These are phyloP conservation scores for Sarcophaga bullata DNA, from an alignment of 1,140 invertebrate genomes.

Conservation along the genomic window DNA sequence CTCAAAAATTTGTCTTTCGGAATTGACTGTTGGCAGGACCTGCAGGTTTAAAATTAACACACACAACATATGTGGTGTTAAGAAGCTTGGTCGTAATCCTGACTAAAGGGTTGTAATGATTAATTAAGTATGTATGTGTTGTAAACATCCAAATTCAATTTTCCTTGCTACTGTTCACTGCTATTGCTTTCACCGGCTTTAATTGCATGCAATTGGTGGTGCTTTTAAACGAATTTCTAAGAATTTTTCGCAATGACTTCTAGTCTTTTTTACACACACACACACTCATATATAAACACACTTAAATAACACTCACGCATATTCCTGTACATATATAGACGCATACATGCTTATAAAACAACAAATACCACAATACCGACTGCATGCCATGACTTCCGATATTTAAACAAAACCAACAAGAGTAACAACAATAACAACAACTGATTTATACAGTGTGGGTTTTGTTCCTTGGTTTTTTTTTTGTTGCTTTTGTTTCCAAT, in stretches of 20 bases:
- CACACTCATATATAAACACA: not conserved
- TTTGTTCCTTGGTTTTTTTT: not conserved
- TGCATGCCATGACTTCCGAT: conserved; percentile 18
- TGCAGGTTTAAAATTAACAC: no score
- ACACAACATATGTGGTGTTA: no score
- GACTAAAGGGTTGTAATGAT: no score
- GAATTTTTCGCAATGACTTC: not conserved
- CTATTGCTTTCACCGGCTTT: no score
- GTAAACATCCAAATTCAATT: no score
- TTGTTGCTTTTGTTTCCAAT: not conserved
- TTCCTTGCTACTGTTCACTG: no score
- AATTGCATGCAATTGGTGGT: not conserved
- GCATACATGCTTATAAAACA: not conserved
- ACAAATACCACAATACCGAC: conserved; percentile 6
- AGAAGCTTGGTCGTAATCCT: no score
- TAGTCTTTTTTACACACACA: not conserved
- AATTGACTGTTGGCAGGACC: no score
- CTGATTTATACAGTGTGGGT: not conserved
- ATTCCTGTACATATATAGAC: not conserved
- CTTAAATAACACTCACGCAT: not conserved
- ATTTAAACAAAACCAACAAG: conserved; percentile 28
- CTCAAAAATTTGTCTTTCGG: no score
- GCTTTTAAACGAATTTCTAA: not conserved
- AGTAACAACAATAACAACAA: conserved; percentile 28
- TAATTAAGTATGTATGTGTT: no score